Percentiles rank a stretch among this genome's conserved stretches.
These are phyloP conservation scores for Riparia riparia DNA, from an alignment of 2,113 vertebrate genomes.

Conservation along the genomic window DNA sequence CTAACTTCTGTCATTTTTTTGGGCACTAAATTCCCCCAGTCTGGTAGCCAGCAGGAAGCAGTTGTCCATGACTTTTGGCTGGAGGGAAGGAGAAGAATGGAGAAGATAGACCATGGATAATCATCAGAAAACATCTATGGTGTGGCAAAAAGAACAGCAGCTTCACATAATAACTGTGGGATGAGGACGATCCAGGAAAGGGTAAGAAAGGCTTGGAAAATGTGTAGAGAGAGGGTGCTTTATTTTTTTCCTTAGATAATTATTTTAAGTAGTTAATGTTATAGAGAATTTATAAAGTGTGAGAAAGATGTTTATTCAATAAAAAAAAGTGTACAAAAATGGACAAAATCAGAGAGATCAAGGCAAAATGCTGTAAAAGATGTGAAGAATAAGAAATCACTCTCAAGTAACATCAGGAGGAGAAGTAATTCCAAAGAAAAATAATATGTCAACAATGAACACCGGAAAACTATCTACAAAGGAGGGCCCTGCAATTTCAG, in stretches of 20 bases:
- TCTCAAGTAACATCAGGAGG: neutral
- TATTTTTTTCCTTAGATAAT: neutral
- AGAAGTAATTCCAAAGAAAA: neutral
- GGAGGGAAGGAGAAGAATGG: neutral
- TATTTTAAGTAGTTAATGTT: neutral
- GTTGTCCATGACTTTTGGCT: neutral
- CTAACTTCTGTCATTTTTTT: neutral
- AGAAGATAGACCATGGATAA: neutral
- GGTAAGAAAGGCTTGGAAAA: neutral
- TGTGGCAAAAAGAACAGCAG: neutral
- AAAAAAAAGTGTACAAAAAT: neutral
- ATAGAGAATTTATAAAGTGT: neutral
- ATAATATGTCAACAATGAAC: neutral
- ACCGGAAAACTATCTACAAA: neutral
- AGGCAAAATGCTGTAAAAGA: neutral
- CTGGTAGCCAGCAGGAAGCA: neutral
- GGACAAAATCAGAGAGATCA: neutral
- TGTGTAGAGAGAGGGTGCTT: neutral
- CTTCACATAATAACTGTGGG: neutral
- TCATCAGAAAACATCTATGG: neutral
- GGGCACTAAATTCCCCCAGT: neutral
- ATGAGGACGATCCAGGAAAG: neutral
- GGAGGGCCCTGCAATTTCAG: neutral
- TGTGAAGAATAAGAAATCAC: neutral
- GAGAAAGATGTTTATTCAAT: neutral